Evolutionary conservation across 2,888 invertebrate species (phyloP).

Genomic region (Drosophila multiciliata): DNA sequence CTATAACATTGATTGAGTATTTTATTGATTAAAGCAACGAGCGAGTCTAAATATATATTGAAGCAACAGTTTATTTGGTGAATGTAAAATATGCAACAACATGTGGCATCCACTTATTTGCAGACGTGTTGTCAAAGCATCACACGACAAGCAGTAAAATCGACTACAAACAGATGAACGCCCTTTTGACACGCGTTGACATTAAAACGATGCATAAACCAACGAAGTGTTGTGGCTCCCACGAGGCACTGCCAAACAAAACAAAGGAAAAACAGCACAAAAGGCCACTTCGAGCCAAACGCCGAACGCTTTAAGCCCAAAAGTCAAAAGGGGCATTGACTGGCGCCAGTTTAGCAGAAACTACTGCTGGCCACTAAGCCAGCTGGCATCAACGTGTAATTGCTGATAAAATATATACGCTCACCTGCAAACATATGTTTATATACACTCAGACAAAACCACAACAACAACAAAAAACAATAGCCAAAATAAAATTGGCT

Average conservation of each 20-base stretch:
- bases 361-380: slow-evolving; percentile 38
- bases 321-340: slow-evolving; percentile 35
- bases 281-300: slow-evolving; percentile 24
- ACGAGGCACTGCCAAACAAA: slow-evolving; percentile 21
- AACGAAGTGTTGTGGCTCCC: slow-evolving; percentile 26
- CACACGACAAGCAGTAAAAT: slow-evolving; percentile 48
- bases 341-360: slow-evolving; percentile 19
- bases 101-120: slow-evolving; percentile 18
- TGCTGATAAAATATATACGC: slow-evolving; percentile 60
- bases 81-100: slow-evolving; percentile 21
- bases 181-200: slow-evolving; percentile 60
- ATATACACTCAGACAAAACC: not conserved
- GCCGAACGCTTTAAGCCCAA: slow-evolving; percentile 40
- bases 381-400: slow-evolving; percentile 62
- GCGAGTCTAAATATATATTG: slow-evolving; percentile 8
- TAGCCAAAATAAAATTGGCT: slow-evolving; percentile 12
- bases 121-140: slow-evolving; percentile 15
- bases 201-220: slow-evolving; percentile 66
- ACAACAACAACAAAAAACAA: slow-evolving; percentile 10
- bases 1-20: slow-evolving; percentile 35
- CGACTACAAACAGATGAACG: slow-evolving; percentile 41
- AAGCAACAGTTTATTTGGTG: slow-evolving; percentile 19
- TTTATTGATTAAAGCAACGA: slow-evolving; percentile 35
- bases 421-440: slow-evolving; percentile 40
- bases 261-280: slow-evolving; percentile 15